phyloP scores from a whole-genome alignment of 2,888 invertebrate genomes.

The Drosophila subsilvestris region DNA sequence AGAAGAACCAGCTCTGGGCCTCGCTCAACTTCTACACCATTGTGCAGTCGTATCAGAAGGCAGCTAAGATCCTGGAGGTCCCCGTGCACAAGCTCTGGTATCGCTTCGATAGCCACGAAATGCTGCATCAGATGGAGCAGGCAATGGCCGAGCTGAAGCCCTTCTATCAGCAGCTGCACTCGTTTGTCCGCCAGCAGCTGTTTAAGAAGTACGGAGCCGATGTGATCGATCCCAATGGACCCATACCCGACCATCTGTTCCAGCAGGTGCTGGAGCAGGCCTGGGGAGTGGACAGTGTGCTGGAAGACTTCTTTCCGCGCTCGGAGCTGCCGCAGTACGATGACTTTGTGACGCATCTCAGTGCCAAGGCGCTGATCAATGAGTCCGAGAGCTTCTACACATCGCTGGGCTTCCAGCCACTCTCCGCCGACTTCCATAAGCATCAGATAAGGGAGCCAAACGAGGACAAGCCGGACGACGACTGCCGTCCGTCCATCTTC shows the following conservation, averaged over 20 bases:
- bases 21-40: conserved; percentile 80
- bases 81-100: conserved; percentile 79
- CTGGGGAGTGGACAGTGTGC: conserved; percentile 80
- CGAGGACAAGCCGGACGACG: conserved; percentile 71
- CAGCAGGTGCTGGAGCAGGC: conserved; percentile 85
- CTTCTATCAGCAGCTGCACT: conserved; percentile 91
- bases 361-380: conserved; percentile 74
- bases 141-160: conserved; percentile 86
- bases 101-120: conserved; percentile 73
- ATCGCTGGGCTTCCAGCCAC: conserved; percentile 76
- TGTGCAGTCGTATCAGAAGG: conserved; percentile 77
- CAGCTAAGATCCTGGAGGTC: conserved; percentile 77
- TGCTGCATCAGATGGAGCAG: conserved; percentile 80
- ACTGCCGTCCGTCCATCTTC: conserved; percentile 82
- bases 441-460: conserved; percentile 78
- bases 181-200: conserved; percentile 90
- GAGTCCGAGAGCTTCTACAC: conserved; percentile 81
- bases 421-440: conserved; percentile 71
- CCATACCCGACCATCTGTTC: conserved; percentile 91
- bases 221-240: conserved; percentile 87
- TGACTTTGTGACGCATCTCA: conserved; percentile 70
- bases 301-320: conserved; percentile 78
- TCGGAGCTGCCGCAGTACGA: conserved; percentile 80
- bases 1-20: conserved; percentile 80
- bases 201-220: conserved; percentile 89